Evolutionary conservation across 2,888 invertebrate species (phyloP).

Genomic region (Tetanocera ferruginea): DNA sequence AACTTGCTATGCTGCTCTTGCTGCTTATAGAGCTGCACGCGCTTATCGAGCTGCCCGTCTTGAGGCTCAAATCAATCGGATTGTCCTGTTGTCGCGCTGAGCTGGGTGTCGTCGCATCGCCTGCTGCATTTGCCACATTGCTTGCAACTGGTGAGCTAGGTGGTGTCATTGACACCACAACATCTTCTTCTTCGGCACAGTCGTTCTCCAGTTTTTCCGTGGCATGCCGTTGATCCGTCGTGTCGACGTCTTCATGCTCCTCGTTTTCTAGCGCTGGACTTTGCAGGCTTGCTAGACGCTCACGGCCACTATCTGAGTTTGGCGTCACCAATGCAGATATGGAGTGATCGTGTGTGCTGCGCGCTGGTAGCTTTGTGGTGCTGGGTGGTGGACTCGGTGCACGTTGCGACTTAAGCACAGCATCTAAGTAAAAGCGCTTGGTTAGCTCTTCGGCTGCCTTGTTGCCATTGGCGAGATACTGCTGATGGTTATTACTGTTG

Average conservation of each 20-base stretch:
- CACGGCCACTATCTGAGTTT: slow-evolving; percentile 66
- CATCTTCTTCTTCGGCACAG: slow-evolving; percentile 57
- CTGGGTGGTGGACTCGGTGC: slow-evolving; percentile 53
- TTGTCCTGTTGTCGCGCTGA: slow-evolving; percentile 74
- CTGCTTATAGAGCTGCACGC: slow-evolving; percentile 56
- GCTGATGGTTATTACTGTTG: slow-evolving; percentile 15
- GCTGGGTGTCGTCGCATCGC: slow-evolving; percentile 45
- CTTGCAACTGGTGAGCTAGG: slow-evolving; percentile 70
- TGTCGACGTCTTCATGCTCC: slow-evolving; percentile 45
- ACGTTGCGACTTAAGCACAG: slow-evolving; percentile 80
- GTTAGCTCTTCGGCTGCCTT: slow-evolving; percentile 75
- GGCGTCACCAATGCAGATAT: slow-evolving; percentile 66
- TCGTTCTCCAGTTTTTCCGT: not conserved
- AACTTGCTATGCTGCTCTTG: slow-evolving; percentile 57
- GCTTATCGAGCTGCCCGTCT: slow-evolving; percentile 71
- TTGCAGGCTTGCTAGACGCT: slow-evolving; percentile 58
- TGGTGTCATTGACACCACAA: slow-evolving; percentile 73
- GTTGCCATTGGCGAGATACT: slow-evolving; percentile 1
- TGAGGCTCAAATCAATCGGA: slow-evolving; percentile 86
- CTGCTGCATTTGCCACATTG: not conserved
- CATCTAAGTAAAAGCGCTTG: slow-evolving; percentile 82
- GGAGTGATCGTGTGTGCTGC: slow-evolving; percentile 62
- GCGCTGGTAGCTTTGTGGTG: slow-evolving; percentile 57
- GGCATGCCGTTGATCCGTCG: too few relatives aligned
- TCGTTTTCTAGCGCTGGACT: slow-evolving; percentile 59